phyloP scores from a whole-genome alignment of 1,140 invertebrate species.

The Diachasmimorpha longicaudata region DNA sequence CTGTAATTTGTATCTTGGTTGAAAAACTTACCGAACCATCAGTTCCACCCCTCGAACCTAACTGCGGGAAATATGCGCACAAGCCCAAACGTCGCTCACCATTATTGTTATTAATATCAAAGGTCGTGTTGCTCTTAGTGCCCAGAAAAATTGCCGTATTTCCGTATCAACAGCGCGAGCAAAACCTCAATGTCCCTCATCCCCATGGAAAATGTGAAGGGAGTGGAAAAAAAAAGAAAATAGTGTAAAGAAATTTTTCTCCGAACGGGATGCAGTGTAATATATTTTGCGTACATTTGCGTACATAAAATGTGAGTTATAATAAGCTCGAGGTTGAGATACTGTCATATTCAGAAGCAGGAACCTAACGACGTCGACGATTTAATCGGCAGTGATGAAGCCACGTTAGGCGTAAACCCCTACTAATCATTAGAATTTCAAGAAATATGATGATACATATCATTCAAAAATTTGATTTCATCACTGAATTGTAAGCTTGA shows the following conservation, averaged over 20 bases:
- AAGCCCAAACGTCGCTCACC: constrained; percentile 35
- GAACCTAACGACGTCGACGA: constrained; percentile 5
- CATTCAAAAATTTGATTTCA: not conserved
- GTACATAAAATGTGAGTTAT: constrained; percentile 14
- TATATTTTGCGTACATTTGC: constrained; percentile 26
- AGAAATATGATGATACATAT: not conserved
- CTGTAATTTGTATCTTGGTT: constrained; percentile 61
- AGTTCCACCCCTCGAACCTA: constrained; percentile 28
- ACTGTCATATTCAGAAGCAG: not conserved
- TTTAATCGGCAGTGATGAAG: not conserved
- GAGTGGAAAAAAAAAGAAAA: not conserved
- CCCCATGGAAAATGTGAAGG: not conserved
- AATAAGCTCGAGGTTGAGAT: not conserved
- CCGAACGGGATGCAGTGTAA: constrained; percentile 24
- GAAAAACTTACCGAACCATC: constrained; percentile 27
- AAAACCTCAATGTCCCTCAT: not conserved
- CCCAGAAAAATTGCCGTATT: constrained; percentile 49
- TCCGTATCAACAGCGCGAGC: constrained; percentile 39
- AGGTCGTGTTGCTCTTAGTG: constrained; percentile 52
- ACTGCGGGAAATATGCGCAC: constrained; percentile 10
- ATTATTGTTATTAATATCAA: constrained; percentile 57
- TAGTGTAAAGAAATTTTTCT: constrained; percentile 22
- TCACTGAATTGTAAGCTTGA: not conserved
- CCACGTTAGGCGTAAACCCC: not conserved
- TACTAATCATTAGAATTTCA: not conserved